Conservation (phyloP, 2,888 invertebrate genomes). For the Catonia carolina region DNA sequence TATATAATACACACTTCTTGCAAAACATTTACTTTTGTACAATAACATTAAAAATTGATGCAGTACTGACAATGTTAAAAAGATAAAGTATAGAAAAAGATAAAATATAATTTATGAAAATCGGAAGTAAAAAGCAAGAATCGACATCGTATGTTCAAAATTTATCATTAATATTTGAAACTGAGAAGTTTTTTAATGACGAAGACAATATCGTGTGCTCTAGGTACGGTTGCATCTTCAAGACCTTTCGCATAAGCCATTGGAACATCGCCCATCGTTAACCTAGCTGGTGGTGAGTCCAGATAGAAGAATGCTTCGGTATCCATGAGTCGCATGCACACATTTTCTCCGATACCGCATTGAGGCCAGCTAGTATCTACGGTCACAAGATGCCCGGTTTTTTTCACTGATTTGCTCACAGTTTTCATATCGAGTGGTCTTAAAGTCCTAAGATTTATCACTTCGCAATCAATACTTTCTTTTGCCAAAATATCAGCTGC, state of each 20-base stretch:
- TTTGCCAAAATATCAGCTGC: slow-evolving; percentile 84
- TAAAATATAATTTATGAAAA: too few relatives aligned
- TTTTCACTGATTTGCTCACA: slow-evolving; percentile 74
- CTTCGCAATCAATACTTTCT: slow-evolving; percentile 81
- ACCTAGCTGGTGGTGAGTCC: slow-evolving; percentile 88
- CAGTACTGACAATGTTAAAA: too few relatives aligned
- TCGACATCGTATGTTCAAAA: too few relatives aligned
- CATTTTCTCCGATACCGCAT: slow-evolving; percentile 88
- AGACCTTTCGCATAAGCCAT: slow-evolving; percentile 91
- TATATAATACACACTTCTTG: too few relatives aligned
- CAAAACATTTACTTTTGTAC: too few relatives aligned
- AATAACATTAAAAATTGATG: too few relatives aligned
- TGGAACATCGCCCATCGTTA: slow-evolving; percentile 90
- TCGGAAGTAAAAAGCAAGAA: too few relatives aligned
- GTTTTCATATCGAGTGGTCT: slow-evolving; percentile 79
- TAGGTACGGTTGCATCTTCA: slow-evolving; percentile 72
- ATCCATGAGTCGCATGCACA: slow-evolving; percentile 88
- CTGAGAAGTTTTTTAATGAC: slow-evolving; percentile 49
- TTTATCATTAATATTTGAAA: too few relatives aligned
- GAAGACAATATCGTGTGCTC: slow-evolving; percentile 65
- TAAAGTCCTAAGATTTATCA: slow-evolving; percentile 87
- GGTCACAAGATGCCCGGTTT: slow-evolving; percentile 90
- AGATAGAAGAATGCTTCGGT: slow-evolving; percentile 87
- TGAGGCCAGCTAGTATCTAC: slow-evolving; percentile 97
- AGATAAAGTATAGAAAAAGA: too few relatives aligned